Evolutionary conservation across 2,113 vertebrate species (phyloP).

Genomic region (Etia nguti): DNA sequence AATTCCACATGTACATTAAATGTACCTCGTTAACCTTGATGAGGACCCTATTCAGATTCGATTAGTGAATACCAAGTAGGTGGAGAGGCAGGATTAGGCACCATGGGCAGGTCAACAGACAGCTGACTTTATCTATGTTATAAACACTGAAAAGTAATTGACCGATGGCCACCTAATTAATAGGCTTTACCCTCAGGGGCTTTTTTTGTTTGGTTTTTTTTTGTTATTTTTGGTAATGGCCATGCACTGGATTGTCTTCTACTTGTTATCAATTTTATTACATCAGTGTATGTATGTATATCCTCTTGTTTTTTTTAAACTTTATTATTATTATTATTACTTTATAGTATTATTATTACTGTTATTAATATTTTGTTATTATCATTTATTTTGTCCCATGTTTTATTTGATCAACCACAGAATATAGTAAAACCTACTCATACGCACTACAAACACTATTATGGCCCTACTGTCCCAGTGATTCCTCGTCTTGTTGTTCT

Average conservation of each 20-base stretch:
- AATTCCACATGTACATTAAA: rapidly evolving
- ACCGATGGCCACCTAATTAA: neutral
- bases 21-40: rapidly evolving
- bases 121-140: rapidly evolving
- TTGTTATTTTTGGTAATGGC: neutral
- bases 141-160: rapidly evolving
- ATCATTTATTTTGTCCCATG: rapidly evolving
- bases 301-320: neutral
- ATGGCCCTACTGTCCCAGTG: rapidly evolving
- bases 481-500: neutral
- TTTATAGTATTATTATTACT: neutral
- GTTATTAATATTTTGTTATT: neutral
- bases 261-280: neutral
- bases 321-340: neutral
- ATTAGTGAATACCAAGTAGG: rapidly evolving
- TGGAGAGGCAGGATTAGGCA: neutral
- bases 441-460: rapidly evolving
- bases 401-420: rapidly evolving
- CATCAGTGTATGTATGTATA: neutral
- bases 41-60: neutral
- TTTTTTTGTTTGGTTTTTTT: neutral
- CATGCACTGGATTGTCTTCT: neutral
- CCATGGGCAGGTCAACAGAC: rapidly evolving
- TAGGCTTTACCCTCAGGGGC: rapidly evolving
- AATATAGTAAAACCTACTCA: neutral